Evolutionary conservation across 2,888 invertebrate genomes (phyloP).

Genomic region (Therioaphis trifolii): DNA sequence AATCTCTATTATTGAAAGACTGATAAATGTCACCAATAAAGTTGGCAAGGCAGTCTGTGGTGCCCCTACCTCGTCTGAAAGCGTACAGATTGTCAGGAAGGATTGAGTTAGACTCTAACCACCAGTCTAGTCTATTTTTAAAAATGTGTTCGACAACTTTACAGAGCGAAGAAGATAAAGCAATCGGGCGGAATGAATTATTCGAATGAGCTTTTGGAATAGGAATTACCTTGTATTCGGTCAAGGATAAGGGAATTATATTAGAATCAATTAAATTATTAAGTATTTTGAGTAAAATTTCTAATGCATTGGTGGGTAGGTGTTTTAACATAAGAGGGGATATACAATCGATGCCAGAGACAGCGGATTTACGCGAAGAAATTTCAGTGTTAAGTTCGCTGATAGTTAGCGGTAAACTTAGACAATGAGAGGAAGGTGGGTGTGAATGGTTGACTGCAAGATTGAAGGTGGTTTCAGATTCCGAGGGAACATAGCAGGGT

Average conservation of each 20-base stretch:
- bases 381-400: not conserved
- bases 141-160: not conserved
- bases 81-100: too few species aligned
- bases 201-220: not conserved
- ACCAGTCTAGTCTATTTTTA: constrained; percentile 7
- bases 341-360: constrained; percentile 1
- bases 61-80: too few species aligned
- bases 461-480: not conserved
- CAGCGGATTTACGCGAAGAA: not conserved
- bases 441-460: not conserved
- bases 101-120: too few species aligned
- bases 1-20: too few species aligned
- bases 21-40: too few species aligned
- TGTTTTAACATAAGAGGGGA: not conserved
- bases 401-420: not conserved
- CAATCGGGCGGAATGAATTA: not conserved
- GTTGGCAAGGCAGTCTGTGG: too few species aligned
- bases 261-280: not conserved
- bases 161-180: constrained; percentile 14
- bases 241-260: not conserved
- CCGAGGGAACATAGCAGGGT: not conserved
- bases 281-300: not conserved
- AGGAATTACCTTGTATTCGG: too few species aligned
- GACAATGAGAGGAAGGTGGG: not conserved
- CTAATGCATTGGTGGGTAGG: not conserved